Base-by-base conservation (phyloP, 2,113 vertebrate species). In the Xenopus tropicalis region DNA sequence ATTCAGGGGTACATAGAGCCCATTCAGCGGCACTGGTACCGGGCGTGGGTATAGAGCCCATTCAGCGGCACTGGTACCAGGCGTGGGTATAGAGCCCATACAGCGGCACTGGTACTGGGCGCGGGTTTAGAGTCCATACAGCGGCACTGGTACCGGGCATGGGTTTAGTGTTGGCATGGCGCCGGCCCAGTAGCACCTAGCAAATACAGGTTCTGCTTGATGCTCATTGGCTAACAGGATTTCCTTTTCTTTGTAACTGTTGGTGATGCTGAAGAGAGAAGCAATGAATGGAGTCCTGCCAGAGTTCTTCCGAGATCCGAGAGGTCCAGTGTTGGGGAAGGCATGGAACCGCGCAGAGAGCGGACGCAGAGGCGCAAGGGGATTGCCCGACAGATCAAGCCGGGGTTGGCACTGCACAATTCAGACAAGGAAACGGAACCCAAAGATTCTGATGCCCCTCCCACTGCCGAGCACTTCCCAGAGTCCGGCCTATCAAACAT, bases 371-470 rank as follows among this genome's bases (percentile, higher is more conserved):
- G 72, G 16, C 64, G 72, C 21, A 67, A 67, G 16, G 72, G 64
- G 1, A 14, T 74, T 12, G 54, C 72, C 17, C 42, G 42, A 1
- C n/a, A 61, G n/a, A 67, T 74, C 9, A 74, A 74, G 24, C 65
- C 64, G 12, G 23, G 48, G 14, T 21, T 23, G 1, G 64, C 54
- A 1, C 14, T 74, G 12, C 64, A 67, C 13, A 3, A 66, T 3
- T 74, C 54, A 6, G 37, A 66, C 42, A 58, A 59, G 44, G 63
- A 59, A 24, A 67, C 37, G 17, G 54, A 74, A 16, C 63, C 63
- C 42, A 61, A 46, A 24, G 63, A 20, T 0, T 17, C 21, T 0
- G 4, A 20, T 7, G 44, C 37, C 4, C 12, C 23, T 3, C 43
- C 16, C 4, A 3, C 7, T 7, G 3, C 25, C 29, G 6, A 37